Evolutionary conservation across 2,888 invertebrate species (phyloP).

Genomic region (Oligia strigilis): DNA sequence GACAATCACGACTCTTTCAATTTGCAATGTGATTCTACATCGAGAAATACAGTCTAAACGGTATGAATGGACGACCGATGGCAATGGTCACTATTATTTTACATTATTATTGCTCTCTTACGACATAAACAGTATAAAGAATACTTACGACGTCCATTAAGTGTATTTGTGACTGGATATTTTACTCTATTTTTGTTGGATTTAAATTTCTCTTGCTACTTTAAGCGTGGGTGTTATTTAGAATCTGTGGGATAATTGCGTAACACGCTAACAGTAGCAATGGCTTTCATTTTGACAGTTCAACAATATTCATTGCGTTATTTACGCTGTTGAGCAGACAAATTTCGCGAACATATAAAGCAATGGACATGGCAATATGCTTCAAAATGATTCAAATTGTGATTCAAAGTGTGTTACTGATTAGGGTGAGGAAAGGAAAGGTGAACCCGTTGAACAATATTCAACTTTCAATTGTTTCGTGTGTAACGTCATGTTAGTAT

Average conservation of each 20-base stretch:
- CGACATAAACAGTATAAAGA: conserved; percentile 46
- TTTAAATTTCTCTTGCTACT: conserved; percentile 8
- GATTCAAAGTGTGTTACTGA: neutral
- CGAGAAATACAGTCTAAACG: conserved; percentile 49
- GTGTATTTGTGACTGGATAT: conserved; percentile 22
- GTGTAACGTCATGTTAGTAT: neutral
- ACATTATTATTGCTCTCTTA: conserved; percentile 51
- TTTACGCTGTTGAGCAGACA: neutral
- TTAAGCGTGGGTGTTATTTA: conserved; percentile 2
- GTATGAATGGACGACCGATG: conserved; percentile 47
- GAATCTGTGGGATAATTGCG: neutral
- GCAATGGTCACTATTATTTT: conserved; percentile 49
- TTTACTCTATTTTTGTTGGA: conserved; percentile 18
- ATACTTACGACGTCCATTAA: conserved; percentile 30
- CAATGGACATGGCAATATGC: neutral
- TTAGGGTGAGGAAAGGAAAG: neutral
- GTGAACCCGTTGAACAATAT: neutral
- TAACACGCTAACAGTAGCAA: neutral
- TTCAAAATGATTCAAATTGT: neutral
- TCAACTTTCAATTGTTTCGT: neutral
- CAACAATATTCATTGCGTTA: neutral
- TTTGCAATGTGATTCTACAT: conserved; percentile 62
- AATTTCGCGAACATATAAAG: neutral
- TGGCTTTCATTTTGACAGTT: neutral
- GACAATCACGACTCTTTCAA: conserved; percentile 67